Base-by-base conservation (phyloP, 2,888 invertebrate genomes). In the Rutpela maculata region DNA sequence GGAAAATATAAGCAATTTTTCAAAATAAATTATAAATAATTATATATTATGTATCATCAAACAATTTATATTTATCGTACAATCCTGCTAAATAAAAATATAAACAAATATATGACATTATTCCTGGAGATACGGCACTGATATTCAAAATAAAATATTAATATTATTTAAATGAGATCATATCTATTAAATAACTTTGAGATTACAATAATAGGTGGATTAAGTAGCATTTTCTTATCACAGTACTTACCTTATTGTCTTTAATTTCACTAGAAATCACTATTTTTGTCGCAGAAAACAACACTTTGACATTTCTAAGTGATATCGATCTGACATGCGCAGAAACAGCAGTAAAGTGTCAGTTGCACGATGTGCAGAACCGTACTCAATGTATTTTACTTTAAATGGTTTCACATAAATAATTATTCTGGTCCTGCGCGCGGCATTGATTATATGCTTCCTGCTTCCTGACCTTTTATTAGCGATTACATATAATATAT, bases 251-350 rank as follows among this genome's bases (percentile, higher is more conserved):
- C 80, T 81, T 81, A 79, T 82, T 78, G 76, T 78, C 75, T 82
- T 81, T 78, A 82, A 81, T 81, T 83, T 75, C 75, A 26, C 35
- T 68, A 68, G 76, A 79, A 81, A 69, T 72, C 66, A 56, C 15
- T 62, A 79, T 74, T 79, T 79, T 75, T 71, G 78, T 70, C 70
- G 75, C 78, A 74, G 78, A 79, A 79, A 83, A 81, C 79, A 80
- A 77, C 76, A 76, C 80, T 82, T 78, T 84, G 83, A 83, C 84
- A 84, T 84, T 84, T 82, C 70, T 70, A 71, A 55, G 35, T 43
- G 56, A 50, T 75, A 84, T 82, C 79, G 76, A 82, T 80, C 38
- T 55, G 50, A 15, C 82, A 75, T 83, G 83, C 84, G 84, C 82
- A 74, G 4, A 38, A 43, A 11, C 22, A 17, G 17, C n/a, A 62